These are phyloP conservation scores for Cylindroiulus punctatus DNA, from an alignment of 2,888 invertebrate genomes.

Conservation along the genomic window DNA sequence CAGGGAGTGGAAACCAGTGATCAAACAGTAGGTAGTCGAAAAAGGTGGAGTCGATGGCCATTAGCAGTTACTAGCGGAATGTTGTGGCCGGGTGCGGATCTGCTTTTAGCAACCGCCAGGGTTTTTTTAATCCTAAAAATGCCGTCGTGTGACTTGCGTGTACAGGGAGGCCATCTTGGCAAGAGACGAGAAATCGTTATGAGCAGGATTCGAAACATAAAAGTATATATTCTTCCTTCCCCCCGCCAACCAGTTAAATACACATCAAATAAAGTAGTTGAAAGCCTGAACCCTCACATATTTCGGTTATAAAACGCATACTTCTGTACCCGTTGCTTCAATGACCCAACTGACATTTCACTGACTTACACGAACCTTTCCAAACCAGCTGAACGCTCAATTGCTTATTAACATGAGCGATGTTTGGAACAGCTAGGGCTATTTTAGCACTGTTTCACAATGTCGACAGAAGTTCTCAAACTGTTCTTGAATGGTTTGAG, in stretches of 20 bases:
- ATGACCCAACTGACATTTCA: not conserved
- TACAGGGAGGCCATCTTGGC: conserved; percentile 1
- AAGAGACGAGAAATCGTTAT: not conserved
- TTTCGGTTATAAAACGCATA: not conserved
- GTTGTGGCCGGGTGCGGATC: conserved; percentile 53
- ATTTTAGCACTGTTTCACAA: too few species aligned
- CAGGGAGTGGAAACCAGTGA: conserved; percentile 54
- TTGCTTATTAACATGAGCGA: not conserved
- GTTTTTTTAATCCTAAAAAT: not conserved
- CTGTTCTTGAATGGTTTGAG: too few species aligned
- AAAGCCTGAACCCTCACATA: conserved; percentile 33
- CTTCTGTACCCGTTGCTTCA: not conserved
- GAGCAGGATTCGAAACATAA: not conserved
- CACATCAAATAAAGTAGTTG: not conserved
- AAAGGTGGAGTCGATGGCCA: conserved; percentile 56
- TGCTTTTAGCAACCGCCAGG: conserved; percentile 30
- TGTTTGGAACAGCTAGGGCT: too few species aligned
- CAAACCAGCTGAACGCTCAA: not conserved
- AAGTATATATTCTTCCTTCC: not conserved
- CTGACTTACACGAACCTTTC: not conserved
- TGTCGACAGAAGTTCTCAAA: too few species aligned
- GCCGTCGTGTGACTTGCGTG: not conserved
- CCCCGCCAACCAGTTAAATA: conserved; percentile 13
- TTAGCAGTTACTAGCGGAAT: conserved; percentile 54
- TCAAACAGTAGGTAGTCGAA: conserved; percentile 56